These are phyloP conservation scores for Tenthredo notha DNA, from an alignment of 2,888 invertebrate genomes.

Conservation along the genomic window DNA sequence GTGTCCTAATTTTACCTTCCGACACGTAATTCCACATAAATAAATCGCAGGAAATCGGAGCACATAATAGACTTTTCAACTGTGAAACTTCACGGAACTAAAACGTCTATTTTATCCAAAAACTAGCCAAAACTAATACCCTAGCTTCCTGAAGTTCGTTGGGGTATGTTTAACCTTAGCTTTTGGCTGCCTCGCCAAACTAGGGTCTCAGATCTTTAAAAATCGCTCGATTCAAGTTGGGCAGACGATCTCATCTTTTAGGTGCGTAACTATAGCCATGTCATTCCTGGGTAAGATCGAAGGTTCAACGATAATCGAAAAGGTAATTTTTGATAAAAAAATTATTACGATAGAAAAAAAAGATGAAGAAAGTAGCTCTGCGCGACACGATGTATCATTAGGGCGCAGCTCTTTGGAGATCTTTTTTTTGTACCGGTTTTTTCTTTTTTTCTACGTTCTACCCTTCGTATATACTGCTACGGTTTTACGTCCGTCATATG, in stretches of 20 bases:
- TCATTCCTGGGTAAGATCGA: background rate
- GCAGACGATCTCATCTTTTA: background rate
- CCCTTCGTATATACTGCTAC: constrained; percentile 33
- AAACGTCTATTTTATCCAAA: background rate
- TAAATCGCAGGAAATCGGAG: constrained; percentile 14
- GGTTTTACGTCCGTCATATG: constrained; percentile 53
- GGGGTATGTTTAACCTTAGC: background rate
- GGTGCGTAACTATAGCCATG: background rate
- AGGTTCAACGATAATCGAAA: background rate
- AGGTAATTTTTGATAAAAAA: background rate
- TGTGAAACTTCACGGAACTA: background rate
- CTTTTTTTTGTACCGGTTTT: constrained; percentile 41
- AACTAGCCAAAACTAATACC: background rate
- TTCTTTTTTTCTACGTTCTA: background rate
- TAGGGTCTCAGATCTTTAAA: background rate
- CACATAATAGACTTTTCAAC: constrained; percentile 11
- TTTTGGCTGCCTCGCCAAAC: background rate
- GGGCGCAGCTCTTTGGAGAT: constrained; percentile 34
- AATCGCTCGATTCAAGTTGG: background rate
- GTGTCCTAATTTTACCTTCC: constrained; percentile 27
- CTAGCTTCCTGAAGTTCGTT: background rate
- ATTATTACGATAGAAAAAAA: background rate
- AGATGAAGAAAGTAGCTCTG: background rate
- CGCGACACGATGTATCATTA: constrained; percentile 25
- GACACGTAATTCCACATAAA: too few species aligned